Conservation (phyloP, 2,113 vertebrate genomes). For the Scartelaos histophorus region DNA sequence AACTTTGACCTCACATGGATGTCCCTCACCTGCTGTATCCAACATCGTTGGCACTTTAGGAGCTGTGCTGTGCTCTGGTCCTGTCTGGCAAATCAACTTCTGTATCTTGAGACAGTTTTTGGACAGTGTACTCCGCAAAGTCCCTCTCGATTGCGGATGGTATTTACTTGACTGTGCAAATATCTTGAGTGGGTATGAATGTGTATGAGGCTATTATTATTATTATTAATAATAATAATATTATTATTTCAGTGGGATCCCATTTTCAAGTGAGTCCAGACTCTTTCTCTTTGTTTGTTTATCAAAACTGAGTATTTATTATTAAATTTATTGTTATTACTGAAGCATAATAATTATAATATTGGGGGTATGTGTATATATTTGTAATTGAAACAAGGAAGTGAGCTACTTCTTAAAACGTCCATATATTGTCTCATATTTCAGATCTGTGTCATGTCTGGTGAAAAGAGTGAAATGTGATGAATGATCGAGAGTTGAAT, state of each 20-base stretch:
- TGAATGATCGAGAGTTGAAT: conserved; percentile 59
- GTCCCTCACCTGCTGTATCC: conserved; percentile 38
- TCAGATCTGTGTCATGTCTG: conserved; percentile 55
- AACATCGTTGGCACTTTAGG: conserved; percentile 39
- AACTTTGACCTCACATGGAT: conserved; percentile 22
- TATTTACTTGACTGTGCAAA: conserved; percentile 63
- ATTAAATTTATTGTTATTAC: conserved; percentile 79
- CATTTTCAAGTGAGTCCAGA: conserved; percentile 60
- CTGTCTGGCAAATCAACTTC: conserved; percentile 47
- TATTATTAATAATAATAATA: too few species aligned
- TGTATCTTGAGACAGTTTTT: conserved; percentile 37
- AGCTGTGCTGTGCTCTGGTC: conserved; percentile 28
- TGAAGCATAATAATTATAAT: conserved; percentile 55
- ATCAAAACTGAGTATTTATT: conserved; percentile 82
- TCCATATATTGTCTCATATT: conserved; percentile 50
- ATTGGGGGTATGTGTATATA: conserved; percentile 67
- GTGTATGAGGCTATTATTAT: conserved; percentile 41
- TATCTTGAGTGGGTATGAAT: conserved; percentile 42
- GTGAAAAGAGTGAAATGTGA: conserved; percentile 56
- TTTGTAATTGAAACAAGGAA: conserved; percentile 64
- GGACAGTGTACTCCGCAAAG: conserved; percentile 21
- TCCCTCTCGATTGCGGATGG: conserved; percentile 47
- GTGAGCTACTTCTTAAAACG: conserved; percentile 34
- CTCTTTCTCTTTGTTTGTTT: conserved; percentile 69
- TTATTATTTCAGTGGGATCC: conserved; percentile 69